Percentiles rank a stretch among this genome's conserved stretches.
These are phyloP conservation scores for Cettia cetti DNA, from an alignment of 2,113 vertebrate species.

Conservation along the genomic window DNA sequence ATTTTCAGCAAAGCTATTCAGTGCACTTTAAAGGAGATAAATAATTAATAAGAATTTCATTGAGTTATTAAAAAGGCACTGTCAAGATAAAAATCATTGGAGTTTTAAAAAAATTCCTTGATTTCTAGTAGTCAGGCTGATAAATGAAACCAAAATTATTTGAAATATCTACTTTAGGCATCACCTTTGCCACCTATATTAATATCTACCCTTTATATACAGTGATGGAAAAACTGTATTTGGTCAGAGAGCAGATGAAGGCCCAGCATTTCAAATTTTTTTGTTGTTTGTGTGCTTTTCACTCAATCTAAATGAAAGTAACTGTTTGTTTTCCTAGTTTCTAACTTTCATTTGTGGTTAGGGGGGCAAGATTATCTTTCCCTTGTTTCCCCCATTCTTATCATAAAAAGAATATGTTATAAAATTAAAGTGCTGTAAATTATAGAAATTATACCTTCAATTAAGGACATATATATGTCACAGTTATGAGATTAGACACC, in stretches of 20 bases:
- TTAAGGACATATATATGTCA: not conserved
- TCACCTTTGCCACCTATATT: not conserved
- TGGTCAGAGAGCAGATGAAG: not conserved
- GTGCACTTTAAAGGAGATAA: conserved; percentile 36
- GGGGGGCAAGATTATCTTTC: not conserved
- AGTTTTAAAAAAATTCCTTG: conserved; percentile 6
- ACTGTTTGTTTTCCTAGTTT: not conserved
- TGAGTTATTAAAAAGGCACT: conserved; percentile 37
- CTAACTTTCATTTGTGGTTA: not conserved
- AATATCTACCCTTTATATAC: not conserved
- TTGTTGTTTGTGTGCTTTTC: not conserved
- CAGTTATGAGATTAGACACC: not conserved
- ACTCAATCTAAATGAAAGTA: not conserved
- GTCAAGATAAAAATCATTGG: conserved; percentile 31
- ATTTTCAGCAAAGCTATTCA: conserved; percentile 37
- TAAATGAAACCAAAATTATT: not conserved
- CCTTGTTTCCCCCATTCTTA: not conserved
- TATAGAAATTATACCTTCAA: not conserved
- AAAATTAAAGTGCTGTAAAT: not conserved
- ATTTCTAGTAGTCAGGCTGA: not conserved
- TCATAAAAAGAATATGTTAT: not conserved
- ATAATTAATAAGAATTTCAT: conserved; percentile 53
- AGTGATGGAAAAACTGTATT: not conserved
- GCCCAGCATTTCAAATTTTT: not conserved
- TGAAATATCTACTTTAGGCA: not conserved